Evolutionary conservation across 2,113 vertebrate species (phyloP).

Genomic region (Microcebus murinus): DNA sequence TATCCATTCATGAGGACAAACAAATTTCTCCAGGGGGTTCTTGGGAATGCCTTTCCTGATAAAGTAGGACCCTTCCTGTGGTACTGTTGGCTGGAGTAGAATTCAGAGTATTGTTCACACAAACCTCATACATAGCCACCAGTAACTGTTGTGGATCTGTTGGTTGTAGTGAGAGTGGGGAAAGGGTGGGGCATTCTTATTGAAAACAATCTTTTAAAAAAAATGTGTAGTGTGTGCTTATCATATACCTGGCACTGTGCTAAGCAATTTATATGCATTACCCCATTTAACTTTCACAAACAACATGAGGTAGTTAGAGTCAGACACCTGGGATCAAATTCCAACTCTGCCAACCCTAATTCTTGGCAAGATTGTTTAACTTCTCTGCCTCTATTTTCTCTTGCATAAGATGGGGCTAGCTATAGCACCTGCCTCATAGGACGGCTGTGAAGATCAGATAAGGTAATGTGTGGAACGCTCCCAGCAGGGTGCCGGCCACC

Average conservation of each 20-base stretch:
- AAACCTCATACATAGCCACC: neutral
- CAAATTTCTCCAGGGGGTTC: neutral
- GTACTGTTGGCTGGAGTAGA: neutral
- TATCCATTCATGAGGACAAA: conserved; percentile 18
- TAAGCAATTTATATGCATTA: neutral
- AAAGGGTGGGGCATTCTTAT: neutral
- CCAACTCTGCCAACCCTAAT: neutral
- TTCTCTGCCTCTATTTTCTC: neutral
- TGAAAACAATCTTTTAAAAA: neutral
- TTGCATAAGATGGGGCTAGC: neutral
- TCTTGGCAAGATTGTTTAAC: neutral
- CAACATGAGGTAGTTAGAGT: neutral
- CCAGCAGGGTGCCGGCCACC: neutral
- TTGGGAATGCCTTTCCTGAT: conserved; percentile 30
- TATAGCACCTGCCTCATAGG: neutral
- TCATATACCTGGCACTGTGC: neutral
- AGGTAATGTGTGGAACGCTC: neutral
- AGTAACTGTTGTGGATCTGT: neutral
- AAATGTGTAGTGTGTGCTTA: neutral
- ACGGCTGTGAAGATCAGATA: neutral
- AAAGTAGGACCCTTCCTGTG: neutral
- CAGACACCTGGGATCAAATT: neutral
- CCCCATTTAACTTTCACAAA: neutral
- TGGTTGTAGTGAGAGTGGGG: neutral
- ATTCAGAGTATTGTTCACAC: neutral